Evolutionary conservation across 1,140 invertebrate genomes (phyloP).

Genomic region (Drosophila pectinifera): DNA sequence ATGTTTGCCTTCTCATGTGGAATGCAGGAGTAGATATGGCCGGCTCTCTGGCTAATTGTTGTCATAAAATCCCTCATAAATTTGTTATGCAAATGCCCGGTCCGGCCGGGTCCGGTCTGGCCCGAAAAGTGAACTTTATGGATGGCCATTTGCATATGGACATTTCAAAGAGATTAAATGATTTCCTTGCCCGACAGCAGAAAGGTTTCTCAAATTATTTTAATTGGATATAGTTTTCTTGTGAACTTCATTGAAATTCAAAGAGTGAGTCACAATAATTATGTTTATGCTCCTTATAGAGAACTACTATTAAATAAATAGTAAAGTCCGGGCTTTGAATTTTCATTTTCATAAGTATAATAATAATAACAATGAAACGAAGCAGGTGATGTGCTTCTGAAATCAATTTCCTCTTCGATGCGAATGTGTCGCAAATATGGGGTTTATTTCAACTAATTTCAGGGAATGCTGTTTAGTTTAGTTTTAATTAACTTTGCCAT

Average conservation of each 20-base stretch:
- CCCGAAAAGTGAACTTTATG: constrained; percentile 10
- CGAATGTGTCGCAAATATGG: constrained; percentile 34
- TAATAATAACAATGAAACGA: constrained; percentile 17
- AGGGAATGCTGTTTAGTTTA: constrained; percentile 49
- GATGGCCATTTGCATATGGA: constrained; percentile 21
- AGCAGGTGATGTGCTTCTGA: constrained; percentile 4
- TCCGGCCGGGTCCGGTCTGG: background rate
- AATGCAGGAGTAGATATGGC: constrained; percentile 19
- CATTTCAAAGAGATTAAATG: constrained; percentile 27
- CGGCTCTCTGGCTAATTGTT: constrained; percentile 32
- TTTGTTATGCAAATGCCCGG: constrained; percentile 39
- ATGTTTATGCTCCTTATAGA: constrained; percentile 1
- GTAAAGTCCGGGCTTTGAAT: too few relatives aligned
- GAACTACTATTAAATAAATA: constrained; percentile 15
- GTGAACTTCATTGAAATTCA: background rate
- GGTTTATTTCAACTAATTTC: constrained; percentile 43
- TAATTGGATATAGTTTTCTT: constrained; percentile 18
- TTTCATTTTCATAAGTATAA: too few relatives aligned
- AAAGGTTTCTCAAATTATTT: constrained; percentile 10
- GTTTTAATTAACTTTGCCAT: constrained; percentile 72
- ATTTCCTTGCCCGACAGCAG: background rate
- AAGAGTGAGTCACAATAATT: constrained; percentile 8
- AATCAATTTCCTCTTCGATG: constrained; percentile 37
- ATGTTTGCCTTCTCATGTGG: constrained; percentile 25
- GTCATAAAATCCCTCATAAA: constrained; percentile 28